Base-by-base conservation (phyloP, 2,797 vertebrate species). In the Sebastes cheni region DNA sequence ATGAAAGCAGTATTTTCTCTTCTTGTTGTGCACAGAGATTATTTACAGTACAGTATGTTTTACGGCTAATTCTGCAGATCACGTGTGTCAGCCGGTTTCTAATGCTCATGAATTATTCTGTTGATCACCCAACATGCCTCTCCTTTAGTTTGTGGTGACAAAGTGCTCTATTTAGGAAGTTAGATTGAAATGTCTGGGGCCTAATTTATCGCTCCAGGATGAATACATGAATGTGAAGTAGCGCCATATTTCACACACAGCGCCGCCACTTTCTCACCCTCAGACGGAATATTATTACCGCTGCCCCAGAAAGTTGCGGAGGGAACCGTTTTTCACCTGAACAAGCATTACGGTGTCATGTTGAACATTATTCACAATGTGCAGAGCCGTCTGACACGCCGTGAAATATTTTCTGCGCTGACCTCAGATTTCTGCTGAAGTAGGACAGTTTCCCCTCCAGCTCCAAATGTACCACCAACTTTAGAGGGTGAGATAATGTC, bases 181-280 rank as follows among this genome's bases (percentile, higher is more conserved):
- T 90, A 87, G 92, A 95, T 92, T 93, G 93, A 95, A 95, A 92
- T 72, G 93, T 95, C 92, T 85, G 79, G 87, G 80, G 86, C 75
- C 83, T 93, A 91, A 94, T 95, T 94, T 91, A 93, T 95, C 87
- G 89, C 82, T 79, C 89, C 81, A 1, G 87, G 86, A 90, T 93
- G 94, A 96, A 96, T 95, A 93, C 93, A 95, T 96, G 93, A 94
- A 95, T 95, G 92, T 89, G 91, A 95, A 95, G 93, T 84, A 94
- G 93, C 18, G 74, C 84, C 87, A 94, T 95, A 95, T 94, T 95
- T 95, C 92, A 95, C 85, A 86, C 81, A 72, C 81, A 56, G 72
- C 60, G 3, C 46, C 67, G 39, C 65, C 77, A 2, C 69, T 20
- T 20, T 25, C 58, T 23, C 81, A 58, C 83, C 81, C 82, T 78